Evolutionary conservation across 2,888 invertebrate genomes (phyloP), one percentile per base, ranked within the genome.

Genomic region (Drosophila maculinotata): DNA sequence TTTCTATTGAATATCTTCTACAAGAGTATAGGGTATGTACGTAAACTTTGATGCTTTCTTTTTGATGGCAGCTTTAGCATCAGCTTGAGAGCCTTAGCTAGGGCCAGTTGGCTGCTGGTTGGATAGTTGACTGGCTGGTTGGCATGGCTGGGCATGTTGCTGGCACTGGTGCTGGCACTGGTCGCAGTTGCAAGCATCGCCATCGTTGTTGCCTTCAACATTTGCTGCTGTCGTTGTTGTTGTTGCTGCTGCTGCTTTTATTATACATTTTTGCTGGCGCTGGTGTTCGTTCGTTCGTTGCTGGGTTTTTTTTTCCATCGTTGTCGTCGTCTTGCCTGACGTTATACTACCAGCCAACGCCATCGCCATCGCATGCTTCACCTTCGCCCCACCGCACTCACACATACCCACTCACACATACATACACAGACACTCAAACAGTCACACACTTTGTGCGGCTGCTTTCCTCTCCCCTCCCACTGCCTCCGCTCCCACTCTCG

Each of bases 311-410:
- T 74, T 44, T 53, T 65, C 66, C 68, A 56, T 57, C 57, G 48
- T 65, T 73, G 80, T 57, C 62, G 64, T 69, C 69, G 72, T 69
- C 78, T 79, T 81, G 79, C 79, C 74, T 75, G 82, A 68, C 72
- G 74, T 78, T 69, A 60, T 76, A 69, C 52, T 76, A 66, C 48
- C 76, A 76, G 47, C 71, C 53, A 84, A 75, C 81, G 81, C 88
- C 85, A 85, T 87, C 76, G 89, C 82, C 85, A 87, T 87, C 76
- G 89, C 82, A 85, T 86, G 87, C 87, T 87, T 87, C 83, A 86
- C 79, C 89, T 85, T 87, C 85, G 87, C 82, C 87, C 86, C 81
- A 73, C 82, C 79, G 73, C 64, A 78, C 79, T 59, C 56, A 58
- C 25, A 41, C 47, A 48, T 31, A 15, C 12, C 49, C 28, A 51